Base-by-base conservation (phyloP, 2,113 vertebrate genomes). In the Ictalurus punctatus region DNA sequence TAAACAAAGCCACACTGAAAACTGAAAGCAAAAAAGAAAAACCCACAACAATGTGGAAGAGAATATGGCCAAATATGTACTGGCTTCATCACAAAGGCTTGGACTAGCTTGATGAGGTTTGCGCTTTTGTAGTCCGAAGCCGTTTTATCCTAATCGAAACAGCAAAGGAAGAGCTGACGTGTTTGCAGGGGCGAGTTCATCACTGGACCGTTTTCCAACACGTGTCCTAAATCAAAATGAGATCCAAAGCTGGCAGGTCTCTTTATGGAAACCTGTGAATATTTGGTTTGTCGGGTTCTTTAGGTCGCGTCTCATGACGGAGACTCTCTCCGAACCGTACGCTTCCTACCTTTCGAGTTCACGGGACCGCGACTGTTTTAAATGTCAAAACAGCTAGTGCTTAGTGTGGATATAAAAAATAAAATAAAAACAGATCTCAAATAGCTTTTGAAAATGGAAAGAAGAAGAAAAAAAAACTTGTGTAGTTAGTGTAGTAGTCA, bases 1-100 rank as follows among this genome's bases (percentile, higher is more conserved):
- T 87, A 87, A 91, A 84, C 85, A 91, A 87, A 71, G 61, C 83
- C 30, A 89, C n/a, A 10, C 65, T 54, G 83, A 90, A 59, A 83
- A 87, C 23, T 63, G 44, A 6, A 63, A n/a, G 30, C 6, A 79
- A 21, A 13, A 44, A 40, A 59, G 8, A 34, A 59, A 63, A 58
- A 52, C 44, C 44, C 44, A 48, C 44, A 13, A 25, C 56, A 84
- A 67, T 16, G 61, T n/a, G 40, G 14, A 71, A 17, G 8, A 17
- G 13, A 69, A 73, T 12, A 34, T 9, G 17, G 27, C 25, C 27
- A 30, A 67, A 34, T 71, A 54, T 34, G 0, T 67, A 34, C n/a
- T 37, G 69, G 63, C 48, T 71, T 16, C 21, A 71, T 52, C n/a
- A 85, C 84, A 73, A 74, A 85, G 52, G 19, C 67, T 23, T 83